Base-by-base conservation (phyloP, 2,113 vertebrate species). In the Girardinichthys multiradiatus region DNA sequence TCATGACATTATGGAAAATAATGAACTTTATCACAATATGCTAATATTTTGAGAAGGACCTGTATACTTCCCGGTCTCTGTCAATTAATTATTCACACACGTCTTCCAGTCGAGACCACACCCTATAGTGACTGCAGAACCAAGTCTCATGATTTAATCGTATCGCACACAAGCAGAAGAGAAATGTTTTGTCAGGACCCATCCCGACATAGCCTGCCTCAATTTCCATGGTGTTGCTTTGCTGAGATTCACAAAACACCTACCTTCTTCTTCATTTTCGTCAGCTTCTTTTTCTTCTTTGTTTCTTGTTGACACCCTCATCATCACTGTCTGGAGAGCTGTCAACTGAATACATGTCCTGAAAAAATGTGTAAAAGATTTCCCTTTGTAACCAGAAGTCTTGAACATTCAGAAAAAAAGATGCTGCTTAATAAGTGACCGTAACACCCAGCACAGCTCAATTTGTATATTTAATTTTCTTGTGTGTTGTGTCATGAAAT, bases 301-400 rank as follows among this genome's bases (percentile, higher is more conserved):
- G 72, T 65, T 80, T 91, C 67, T 89, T 82, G 69, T 72, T 39
- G 0, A 81, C 30, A 2, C 63, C 79, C 67, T 92, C 90, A 42
- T 91, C 85, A 15, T 90, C 89, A 3, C 89, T 91, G 70, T 89
- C 90, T 1, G 65, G 11, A n/a, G 86, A 90, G 69, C 89, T 92
- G 48, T 91, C 85, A 0, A 42, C 8, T 0, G 90, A 80, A 67
- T 64, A 67, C 35, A 65, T 6, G 17, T 74, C 63, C 87, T 89
- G 68, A 30, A 29, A 63, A 72, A 14, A 31, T 4, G 14, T 21
- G 67, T 39, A 61, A 27, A 30, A 48, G 0, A 15, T n/a, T 54
- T 11, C 48, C 48, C 10, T 2, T 21, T 21, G 10, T 10, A 54
- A 54, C 21, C 48, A n/a, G 8, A 54, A 54, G 24, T n/a, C 24